A percentile compares a stretch with the other conserved stretches of the same genome.
These are phyloP conservation scores for Scrobipalpa costella DNA, from an alignment of 2,888 invertebrate genomes.

Conservation along the genomic window DNA sequence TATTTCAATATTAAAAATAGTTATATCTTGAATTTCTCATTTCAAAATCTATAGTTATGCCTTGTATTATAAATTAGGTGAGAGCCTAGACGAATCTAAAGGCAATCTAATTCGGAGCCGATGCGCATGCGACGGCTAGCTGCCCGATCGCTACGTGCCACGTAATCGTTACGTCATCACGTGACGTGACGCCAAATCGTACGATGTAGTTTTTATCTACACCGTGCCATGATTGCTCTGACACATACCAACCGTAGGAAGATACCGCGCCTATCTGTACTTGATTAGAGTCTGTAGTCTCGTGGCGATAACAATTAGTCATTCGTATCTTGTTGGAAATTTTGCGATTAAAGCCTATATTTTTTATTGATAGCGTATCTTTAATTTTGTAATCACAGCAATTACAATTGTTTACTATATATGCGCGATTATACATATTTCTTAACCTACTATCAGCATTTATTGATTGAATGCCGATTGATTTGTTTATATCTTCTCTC, in stretches of 20 bases:
- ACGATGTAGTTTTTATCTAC: constrained; percentile 60
- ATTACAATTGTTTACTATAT: constrained; percentile 1
- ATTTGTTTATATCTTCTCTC: neutral
- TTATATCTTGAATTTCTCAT: no score
- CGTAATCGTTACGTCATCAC: constrained; percentile 57
- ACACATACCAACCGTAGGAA: constrained; percentile 32
- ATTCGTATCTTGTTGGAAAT: neutral
- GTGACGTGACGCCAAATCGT: constrained; percentile 70
- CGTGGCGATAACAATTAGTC: constrained; percentile 12
- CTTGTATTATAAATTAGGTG: no score
- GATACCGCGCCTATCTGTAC: constrained; percentile 41
- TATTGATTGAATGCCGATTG: neutral
- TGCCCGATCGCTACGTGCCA: constrained; percentile 33
- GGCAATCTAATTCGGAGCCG: neutral
- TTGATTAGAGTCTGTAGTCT: neutral
- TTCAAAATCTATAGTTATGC: no score
- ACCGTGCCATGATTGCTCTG: constrained; percentile 10
- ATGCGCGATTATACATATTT: neutral
- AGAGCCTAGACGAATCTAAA: no score
- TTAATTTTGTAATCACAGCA: constrained; percentile 15
- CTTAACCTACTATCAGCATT: neutral
- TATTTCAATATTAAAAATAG: no score
- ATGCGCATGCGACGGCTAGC: constrained; percentile 7
- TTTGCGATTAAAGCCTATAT: neutral
- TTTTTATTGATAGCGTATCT: neutral